Base-by-base conservation (phyloP, 2,888 invertebrate genomes). In the Drosophila paracracens region DNA sequence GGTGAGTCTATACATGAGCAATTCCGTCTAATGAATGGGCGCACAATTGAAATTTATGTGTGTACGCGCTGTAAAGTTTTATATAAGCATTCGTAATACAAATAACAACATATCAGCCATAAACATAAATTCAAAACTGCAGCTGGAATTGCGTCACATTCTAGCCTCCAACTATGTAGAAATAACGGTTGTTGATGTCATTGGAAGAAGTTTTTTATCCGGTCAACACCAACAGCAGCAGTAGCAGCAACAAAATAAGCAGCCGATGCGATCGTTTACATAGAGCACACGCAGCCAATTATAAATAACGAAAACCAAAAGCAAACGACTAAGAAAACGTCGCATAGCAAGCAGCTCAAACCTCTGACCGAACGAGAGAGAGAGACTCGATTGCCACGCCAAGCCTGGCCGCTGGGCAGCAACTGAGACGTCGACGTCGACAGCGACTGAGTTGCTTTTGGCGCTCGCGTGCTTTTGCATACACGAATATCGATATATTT, bases 331-430 rank as follows among this genome's bases (percentile, higher is more conserved):
- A 60, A 65, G 76, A 86, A 83, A 74, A 68, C 83, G 52, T 38
- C 59, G 10, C 66, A 68, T 63, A 63, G 78, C 72, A 46, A 57
- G 13, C 64, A 38, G 51, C 60, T 38, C 62, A 62, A 71, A 89
- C 89, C 84, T 84, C 87, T 83, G 84, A 87, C 87, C 89, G 46
- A 43, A 11, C 0, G 40, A 52, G 78, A 27, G 38, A 38, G 38
- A 38, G 54, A 27, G 27, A 54, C 36, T 38, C 36, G 29, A 62
- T 27, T 18, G 52, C 33, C 52, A 27, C 51, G 52, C 51, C 54
- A 33, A 46, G 73, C 60, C 64, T 72, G 46, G 53, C 48, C 52
- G 38, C n/a, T 63, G 21, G 21, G 38, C 73, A 57, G 43, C 56
- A 40, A 65, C 58, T 43, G 16, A 33, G 35, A 35, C 38, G 31